phyloP scores from a whole-genome alignment of 2,888 invertebrate genomes.

The Oithona nana region DNA sequence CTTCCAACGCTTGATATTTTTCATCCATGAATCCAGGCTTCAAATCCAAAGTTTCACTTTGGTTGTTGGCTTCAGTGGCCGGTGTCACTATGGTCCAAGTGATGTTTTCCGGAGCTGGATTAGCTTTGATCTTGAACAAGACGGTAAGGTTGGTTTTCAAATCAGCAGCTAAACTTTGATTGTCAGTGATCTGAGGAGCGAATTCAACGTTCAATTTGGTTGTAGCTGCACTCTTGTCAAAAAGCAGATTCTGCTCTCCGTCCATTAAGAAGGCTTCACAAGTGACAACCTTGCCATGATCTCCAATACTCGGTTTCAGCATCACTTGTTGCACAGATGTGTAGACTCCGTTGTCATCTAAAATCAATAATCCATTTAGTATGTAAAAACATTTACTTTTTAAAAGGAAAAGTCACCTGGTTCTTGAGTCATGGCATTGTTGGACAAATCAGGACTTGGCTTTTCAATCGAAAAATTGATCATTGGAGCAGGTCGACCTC shows the following conservation, averaged over 20 bases:
- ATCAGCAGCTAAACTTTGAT: background rate
- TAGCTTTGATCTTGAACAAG: background rate
- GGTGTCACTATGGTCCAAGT: background rate
- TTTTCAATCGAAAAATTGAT: no score
- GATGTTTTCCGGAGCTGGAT: background rate
- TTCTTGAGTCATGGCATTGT: no score
- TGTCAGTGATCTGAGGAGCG: background rate
- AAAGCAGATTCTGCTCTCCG: background rate
- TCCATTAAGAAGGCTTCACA: background rate
- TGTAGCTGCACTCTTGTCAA: background rate
- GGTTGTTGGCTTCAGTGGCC: background rate
- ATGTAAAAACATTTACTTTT: no score
- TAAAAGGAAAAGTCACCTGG: no score
- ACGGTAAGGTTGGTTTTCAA: background rate
- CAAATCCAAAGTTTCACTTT: background rate
- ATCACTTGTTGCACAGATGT: background rate
- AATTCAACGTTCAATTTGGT: background rate
- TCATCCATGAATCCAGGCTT: background rate
- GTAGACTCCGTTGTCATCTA: background rate
- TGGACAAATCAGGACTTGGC: no score
- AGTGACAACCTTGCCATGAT: background rate
- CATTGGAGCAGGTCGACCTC: background rate
- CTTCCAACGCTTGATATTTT: background rate
- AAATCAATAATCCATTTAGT: background rate
- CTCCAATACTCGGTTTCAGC: background rate